Evolutionary conservation across 2,113 vertebrate genomes (phyloP).

Genomic region (Bos indicus): DNA sequence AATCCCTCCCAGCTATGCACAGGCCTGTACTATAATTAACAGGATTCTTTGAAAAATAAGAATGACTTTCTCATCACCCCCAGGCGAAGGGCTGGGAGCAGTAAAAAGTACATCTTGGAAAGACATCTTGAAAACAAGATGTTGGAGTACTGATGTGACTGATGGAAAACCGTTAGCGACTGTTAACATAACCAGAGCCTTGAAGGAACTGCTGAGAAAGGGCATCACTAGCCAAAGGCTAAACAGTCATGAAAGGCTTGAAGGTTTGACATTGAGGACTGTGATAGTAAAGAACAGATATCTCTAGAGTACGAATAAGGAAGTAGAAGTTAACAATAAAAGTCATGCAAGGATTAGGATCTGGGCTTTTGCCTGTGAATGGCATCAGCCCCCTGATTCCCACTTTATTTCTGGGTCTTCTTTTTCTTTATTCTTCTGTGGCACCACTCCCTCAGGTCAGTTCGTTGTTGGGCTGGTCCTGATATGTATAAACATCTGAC

Average conservation of each 20-base stretch:
- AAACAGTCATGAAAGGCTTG: neutral
- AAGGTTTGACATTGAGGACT: neutral
- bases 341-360: neutral
- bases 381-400: neutral
- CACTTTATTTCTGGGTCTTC: neutral
- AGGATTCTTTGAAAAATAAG: neutral
- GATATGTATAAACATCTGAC: neutral
- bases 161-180: neutral
- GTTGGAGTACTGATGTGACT: neutral
- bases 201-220: neutral
- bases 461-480: neutral
- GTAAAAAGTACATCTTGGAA: neutral
- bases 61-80: neutral
- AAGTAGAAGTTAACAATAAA: neutral
- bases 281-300: neutral
- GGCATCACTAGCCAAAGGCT: neutral
- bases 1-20: neutral
- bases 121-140: neutral
- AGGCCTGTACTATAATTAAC: neutral
- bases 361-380: neutral
- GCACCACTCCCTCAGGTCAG: accelerated
- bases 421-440: neutral
- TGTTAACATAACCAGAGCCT: neutral
- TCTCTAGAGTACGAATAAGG: neutral
- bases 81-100: neutral